Conservation (phyloP, 64 coral and sea anemone genomes). For the Porites lutea region DNA sequence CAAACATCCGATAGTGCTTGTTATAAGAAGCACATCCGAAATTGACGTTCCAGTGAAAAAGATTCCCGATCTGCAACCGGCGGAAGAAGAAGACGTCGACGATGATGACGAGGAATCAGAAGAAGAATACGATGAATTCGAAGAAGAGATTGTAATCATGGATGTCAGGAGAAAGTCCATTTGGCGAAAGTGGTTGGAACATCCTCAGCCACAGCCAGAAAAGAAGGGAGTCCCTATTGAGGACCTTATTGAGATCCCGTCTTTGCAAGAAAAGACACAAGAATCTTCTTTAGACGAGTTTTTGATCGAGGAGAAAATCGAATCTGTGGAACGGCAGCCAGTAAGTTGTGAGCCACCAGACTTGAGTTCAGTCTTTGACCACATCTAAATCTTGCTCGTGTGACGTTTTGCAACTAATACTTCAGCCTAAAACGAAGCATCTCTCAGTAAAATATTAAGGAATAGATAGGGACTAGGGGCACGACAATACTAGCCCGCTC, state of each 20-base stretch:
- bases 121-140: slow-evolving; percentile 45
- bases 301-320: slow-evolving; percentile 30
- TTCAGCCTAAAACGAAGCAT: too few relatives aligned
- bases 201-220: not conserved
- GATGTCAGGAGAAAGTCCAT: slow-evolving; percentile 4
- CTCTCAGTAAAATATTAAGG: too few relatives aligned
- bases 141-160: slow-evolving; percentile 32
- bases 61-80: not conserved
- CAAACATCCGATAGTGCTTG: not conserved
- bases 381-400: not conserved
- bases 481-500: too few relatives aligned
- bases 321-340: not conserved
- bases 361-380: not conserved
- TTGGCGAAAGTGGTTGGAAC: slow-evolving; percentile 23
- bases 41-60: not conserved
- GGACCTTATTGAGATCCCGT: not conserved
- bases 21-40: not conserved
- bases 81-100: not conserved
- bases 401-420: too few relatives aligned
- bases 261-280: not conserved
- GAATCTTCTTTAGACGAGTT: not conserved
- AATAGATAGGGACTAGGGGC: too few relatives aligned
- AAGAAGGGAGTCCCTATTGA: slow-evolving; percentile 9
- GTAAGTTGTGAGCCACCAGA: not conserved
- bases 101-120: slow-evolving; percentile 9